These are phyloP conservation scores for Syndactyla subalaris DNA, from an alignment of 2,797 vertebrate genomes.

Conservation along the genomic window DNA sequence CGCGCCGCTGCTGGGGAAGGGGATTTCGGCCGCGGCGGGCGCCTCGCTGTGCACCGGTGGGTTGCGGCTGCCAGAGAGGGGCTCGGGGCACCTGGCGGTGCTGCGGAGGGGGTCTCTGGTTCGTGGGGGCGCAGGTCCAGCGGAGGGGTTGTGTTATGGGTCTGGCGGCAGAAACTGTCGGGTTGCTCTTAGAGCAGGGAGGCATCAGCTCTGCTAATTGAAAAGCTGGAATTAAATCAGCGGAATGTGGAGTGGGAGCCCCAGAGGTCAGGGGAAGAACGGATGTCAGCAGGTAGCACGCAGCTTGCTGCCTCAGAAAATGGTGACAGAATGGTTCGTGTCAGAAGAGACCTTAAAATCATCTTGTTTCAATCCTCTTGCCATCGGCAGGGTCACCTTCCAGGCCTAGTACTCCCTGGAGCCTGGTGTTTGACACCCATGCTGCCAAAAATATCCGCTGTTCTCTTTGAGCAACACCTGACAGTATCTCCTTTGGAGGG, in stretches of 20 bases:
- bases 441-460: neutral
- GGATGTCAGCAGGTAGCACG: fast-evolving
- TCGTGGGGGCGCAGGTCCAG: fast-evolving
- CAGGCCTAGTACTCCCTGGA: neutral
- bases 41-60: fast-evolving
- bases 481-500: neutral
- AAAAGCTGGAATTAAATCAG: neutral
- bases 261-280: neutral
- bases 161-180: neutral
- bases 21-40: fast-evolving
- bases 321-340: no score
- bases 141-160: no score
- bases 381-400: neutral
- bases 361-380: neutral
- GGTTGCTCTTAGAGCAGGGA: fast-evolving
- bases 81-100: fast-evolving
- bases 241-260: neutral
- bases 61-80: fast-evolving
- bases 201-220: neutral
- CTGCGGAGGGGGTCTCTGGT: fast-evolving
- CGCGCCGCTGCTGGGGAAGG: fast-evolving
- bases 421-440: fast-evolving
- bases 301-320: fast-evolving
- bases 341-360: neutral
- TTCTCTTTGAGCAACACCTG: neutral